A percentile compares a stretch with the other conserved stretches of the same genome.
Evolutionary conservation across 2,888 invertebrate species (phyloP).

Genomic region (Andrena flavipes): DNA sequence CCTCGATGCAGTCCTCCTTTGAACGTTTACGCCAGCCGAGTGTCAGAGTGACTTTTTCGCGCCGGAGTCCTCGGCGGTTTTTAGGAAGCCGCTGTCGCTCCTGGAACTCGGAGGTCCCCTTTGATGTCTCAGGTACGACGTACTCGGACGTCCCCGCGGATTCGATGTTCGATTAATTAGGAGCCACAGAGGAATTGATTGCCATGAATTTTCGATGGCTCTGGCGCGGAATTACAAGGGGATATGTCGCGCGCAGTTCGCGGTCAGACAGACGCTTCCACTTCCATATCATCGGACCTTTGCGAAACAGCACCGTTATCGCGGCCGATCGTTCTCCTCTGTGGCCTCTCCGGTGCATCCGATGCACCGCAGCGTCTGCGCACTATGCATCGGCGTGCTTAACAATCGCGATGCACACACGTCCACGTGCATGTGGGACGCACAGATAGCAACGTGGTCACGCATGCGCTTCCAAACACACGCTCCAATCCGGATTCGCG

Average conservation of each 20-base stretch:
- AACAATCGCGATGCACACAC: slow-evolving; percentile 36
- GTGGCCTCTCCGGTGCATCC: slow-evolving; percentile 52
- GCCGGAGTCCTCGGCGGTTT: slow-evolving; percentile 36
- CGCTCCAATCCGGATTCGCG: slow-evolving; percentile 66
- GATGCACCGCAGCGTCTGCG: slow-evolving; percentile 62
- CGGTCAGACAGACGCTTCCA: slow-evolving; percentile 11
- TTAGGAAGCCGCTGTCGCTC: slow-evolving; percentile 23
- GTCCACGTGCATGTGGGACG: slow-evolving; percentile 25
- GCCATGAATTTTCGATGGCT: no score
- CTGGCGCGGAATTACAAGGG: no score
- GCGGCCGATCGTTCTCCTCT: slow-evolving; percentile 42
- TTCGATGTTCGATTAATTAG: no score
- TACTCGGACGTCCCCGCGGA: no score
- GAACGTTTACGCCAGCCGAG: slow-evolving; percentile 29
- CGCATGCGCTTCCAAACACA: slow-evolving; percentile 66
- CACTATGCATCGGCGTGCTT: slow-evolving; percentile 44
- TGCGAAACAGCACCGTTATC: slow-evolving; percentile 49
- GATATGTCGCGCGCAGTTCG: not conserved
- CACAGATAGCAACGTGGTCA: slow-evolving; percentile 51
- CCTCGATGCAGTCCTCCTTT: slow-evolving; percentile 34
- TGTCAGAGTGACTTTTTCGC: slow-evolving; percentile 16
- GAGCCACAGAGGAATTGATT: no score
- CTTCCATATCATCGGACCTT: slow-evolving; percentile 19
- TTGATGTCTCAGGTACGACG: slow-evolving; percentile 9
- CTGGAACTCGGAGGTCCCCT: slow-evolving; percentile 10